Evolutionary conservation across 2,113 vertebrate genomes (phyloP), one percentile per base, ranked within the genome.

Genomic region (Peromyscus californicus): DNA sequence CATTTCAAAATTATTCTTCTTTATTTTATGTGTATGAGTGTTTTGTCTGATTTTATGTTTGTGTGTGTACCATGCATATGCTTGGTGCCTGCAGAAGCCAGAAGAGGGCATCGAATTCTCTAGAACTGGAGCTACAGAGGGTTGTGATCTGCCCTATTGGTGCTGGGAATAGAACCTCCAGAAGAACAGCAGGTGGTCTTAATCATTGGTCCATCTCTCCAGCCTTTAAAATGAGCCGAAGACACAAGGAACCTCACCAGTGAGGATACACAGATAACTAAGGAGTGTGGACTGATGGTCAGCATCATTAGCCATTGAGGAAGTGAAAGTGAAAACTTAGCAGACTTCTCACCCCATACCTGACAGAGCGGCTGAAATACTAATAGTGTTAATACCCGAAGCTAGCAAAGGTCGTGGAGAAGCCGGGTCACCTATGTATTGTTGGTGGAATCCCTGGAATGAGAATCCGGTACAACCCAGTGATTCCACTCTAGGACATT

Each of bases 401-500:
- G 85, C 65, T 96, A 24, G 24, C 57, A 21, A 21, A 83, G 54
- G 70, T 33, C 31, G 11, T 72, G 8, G 79, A 79, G 33, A 91
- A 90, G 72, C 22, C 2, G 1, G 63, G 29, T 45, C 45, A 31
- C 48, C 59, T 42, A 0, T 12, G 5, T 2, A 0, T 61, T 7
- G 7, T 59, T 72, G 26, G 11, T 70, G 17, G 4, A 26, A 1
- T 6, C 4, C 3, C 45, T 70, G 61, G 16, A 33, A 87, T 42
- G 54, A 29, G 48, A 78, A n/a, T 93, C 0, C 31, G 0, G 0
- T 67, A 36, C 21, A 63, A 17, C 8, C 13, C 1, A 21, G 22
- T 29, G 5, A 1, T n/a, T 15, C 7, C 10, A 19, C 7, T 45
- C 26, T 19, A 76, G 51, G 33, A 51, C 54, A 5, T 45, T 75